phyloP scores from a whole-genome alignment of 2,797 vertebrate genomes.

The Limnodromus scolopaceus region DNA sequence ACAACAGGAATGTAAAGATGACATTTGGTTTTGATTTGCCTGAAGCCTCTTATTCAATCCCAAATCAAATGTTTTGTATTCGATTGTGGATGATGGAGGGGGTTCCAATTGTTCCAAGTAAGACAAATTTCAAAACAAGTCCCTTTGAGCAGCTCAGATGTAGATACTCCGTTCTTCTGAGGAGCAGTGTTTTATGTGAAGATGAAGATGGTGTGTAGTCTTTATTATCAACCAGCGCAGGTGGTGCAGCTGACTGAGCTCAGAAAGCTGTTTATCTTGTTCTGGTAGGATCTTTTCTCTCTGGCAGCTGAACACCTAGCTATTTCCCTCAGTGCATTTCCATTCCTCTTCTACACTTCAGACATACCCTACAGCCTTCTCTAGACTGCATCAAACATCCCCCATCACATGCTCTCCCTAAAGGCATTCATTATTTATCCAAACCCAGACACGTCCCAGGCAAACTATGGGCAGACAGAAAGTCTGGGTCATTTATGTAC shows the following conservation, averaged over 20 bases:
- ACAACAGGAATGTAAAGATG: neutral
- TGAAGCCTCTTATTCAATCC: neutral
- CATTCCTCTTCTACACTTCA: neutral
- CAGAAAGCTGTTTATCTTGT: conserved; percentile 1
- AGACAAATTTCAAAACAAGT: neutral
- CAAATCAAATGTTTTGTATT: neutral
- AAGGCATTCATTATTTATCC: neutral
- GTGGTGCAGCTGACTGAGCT: neutral
- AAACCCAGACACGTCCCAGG: neutral
- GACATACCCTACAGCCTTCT: neutral
- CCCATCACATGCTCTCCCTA: neutral
- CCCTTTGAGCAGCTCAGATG: neutral
- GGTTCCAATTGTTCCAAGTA: neutral
- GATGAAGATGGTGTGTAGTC: neutral
- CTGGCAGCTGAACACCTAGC: neutral
- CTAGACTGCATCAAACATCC: neutral
- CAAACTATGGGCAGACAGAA: neutral
- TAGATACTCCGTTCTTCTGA: neutral
- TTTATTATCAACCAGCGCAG: neutral
- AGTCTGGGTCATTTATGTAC: neutral
- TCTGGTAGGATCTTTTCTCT: neutral
- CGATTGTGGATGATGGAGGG: neutral
- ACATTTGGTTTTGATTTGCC: neutral
- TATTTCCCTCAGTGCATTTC: neutral
- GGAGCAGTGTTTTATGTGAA: neutral